These are phyloP conservation scores for Autographa gamma DNA, from an alignment of 2,888 invertebrate genomes.

Conservation along the genomic window DNA sequence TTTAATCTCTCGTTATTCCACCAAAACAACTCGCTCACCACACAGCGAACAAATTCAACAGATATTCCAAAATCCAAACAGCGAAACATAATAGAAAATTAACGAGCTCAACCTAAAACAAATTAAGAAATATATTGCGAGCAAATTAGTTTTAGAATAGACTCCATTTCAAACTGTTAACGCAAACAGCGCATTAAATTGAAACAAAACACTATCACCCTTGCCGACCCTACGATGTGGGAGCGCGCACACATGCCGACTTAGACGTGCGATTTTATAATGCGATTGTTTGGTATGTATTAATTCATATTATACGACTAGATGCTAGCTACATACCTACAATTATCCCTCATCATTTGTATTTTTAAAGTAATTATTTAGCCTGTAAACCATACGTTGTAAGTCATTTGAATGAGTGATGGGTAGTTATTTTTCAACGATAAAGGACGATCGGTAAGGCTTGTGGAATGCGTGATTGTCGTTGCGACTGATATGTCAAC, in stretches of 20 bases:
- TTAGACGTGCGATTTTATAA: slow-evolving; percentile 39
- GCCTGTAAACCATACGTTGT: not conserved
- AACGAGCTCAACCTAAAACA: slow-evolving; percentile 42
- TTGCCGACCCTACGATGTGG: slow-evolving; percentile 44
- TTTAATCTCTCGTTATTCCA: slow-evolving; percentile 1
- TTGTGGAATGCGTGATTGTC: not conserved
- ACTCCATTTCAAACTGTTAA: slow-evolving; percentile 56
- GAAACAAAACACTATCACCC: slow-evolving; percentile 63
- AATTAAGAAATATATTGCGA: slow-evolving; percentile 56
- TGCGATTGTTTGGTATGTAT: slow-evolving; percentile 31
- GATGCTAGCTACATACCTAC: not conserved
- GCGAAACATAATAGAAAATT: slow-evolving; percentile 51
- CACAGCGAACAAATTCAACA: slow-evolving; percentile 33
- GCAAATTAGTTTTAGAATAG: slow-evolving; percentile 55
- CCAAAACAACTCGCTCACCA: slow-evolving; percentile 23
- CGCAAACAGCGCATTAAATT: slow-evolving; percentile 63
- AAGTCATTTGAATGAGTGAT: not conserved
- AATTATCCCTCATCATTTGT: not conserved
- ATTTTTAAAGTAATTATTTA: not conserved
- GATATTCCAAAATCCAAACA: slow-evolving; percentile 45
- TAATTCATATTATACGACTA: not conserved
- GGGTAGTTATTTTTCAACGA: not conserved
- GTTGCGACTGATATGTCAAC: slow-evolving; percentile 3
- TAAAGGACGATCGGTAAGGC: not conserved
- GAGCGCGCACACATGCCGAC: slow-evolving; percentile 46